Base-by-base conservation (phyloP, 2,797 vertebrate species). In the Chelon labrosus region DNA sequence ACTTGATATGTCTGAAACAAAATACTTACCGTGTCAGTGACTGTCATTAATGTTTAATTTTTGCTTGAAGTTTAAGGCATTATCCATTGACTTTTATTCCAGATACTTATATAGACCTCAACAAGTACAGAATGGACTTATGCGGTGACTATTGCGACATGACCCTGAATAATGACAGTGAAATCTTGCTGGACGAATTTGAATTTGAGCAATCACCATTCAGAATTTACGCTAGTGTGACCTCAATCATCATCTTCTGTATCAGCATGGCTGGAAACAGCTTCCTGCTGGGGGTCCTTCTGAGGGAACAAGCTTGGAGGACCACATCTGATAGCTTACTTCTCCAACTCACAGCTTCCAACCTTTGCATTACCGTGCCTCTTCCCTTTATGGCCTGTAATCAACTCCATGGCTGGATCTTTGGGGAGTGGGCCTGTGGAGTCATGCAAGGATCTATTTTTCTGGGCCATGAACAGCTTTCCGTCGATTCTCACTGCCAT, bases 251-350 rank as follows among this genome's bases (percentile, higher is more conserved):
- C 35, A 39, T 70, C 60, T 53, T 70, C 60, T 76, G 60, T 20
- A 22, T 70, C 22, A 41, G 60, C n/a, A 1, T 58, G 17, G n/a
- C 17, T 0, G 38, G 38, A 44, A 75, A 69, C 46, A 11, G 27
- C 58, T 63, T 63, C 65, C 59, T 69, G 27, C 20, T 75, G 38
- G 63, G 38, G 52, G 27, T 27, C 22, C 7, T 75, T 56, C 3
- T 4, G 20, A 63, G 7, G 17, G 19, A 46, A 63, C 38, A 7
- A 51, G 27, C 17, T 46, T 75, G 58, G 59, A 63, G 37, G 65
- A 75, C 17, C 19, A 56, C 58, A 4, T 20, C 46, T 0, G 52
- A 62, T 20, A 37, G 57, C 47, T 17, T 63, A 55, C 59, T 57
- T 10, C 46, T 68, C 11, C 72, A 70, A 20, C 65, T 68, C 46